Evolutionary conservation across 2,113 vertebrate genomes (phyloP).

Genomic region (Notiomystis cincta): DNA sequence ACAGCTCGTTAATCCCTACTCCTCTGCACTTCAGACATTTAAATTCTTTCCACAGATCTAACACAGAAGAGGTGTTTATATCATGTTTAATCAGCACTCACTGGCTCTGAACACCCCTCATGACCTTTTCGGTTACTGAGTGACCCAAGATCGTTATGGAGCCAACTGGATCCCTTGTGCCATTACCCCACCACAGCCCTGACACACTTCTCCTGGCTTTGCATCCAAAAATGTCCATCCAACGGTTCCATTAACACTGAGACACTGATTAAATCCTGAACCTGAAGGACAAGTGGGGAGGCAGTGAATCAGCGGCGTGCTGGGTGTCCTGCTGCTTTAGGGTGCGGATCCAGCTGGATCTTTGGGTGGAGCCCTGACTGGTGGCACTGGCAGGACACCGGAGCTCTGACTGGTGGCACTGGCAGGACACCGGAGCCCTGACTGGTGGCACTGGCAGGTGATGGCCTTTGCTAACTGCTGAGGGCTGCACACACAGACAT

Average conservation of each 20-base stretch:
- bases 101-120: not conserved
- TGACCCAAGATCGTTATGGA: slow-evolving; percentile 17
- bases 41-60: slow-evolving; percentile 34
- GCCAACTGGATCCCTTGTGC: not conserved
- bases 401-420: not conserved
- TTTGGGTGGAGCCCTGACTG: not conserved
- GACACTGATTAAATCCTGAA: slow-evolving; percentile 20
- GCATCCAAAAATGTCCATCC: slow-evolving; percentile 2
- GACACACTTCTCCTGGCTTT: not conserved
- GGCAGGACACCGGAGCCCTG: not conserved
- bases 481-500: not conserved
- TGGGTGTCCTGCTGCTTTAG: accelerated
- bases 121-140: slow-evolving; percentile 19
- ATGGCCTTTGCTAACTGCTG: not conserved
- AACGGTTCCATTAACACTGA: not conserved
- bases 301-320: not conserved
- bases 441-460: accelerated
- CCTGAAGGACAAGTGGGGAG: not conserved
- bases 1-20: slow-evolving; percentile 55
- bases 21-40: slow-evolving; percentile 36
- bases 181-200: not conserved
- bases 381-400: no score
- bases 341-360: not conserved
- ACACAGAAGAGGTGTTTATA: slow-evolving; percentile 22
- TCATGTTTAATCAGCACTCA: slow-evolving; percentile 35